Evolutionary conservation across 1,140 invertebrate species (phyloP), one percentile per base, ranked within the genome.

Genomic region (Musca vetustissima): DNA sequence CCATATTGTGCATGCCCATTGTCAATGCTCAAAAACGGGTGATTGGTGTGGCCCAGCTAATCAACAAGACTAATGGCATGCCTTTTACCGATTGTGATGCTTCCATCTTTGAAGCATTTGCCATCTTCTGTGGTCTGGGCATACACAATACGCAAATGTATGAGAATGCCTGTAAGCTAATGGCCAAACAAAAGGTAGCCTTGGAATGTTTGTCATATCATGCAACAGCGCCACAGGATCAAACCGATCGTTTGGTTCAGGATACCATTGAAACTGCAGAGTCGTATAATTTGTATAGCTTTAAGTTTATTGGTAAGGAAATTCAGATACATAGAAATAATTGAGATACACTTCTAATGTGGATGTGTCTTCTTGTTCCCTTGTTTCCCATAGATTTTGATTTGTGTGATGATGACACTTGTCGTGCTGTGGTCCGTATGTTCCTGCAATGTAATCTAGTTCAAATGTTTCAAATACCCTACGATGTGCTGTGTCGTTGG

Each of bases 81-180:
- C 90, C 93, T 19, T 96, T 96, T 75, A 92, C 91, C 13, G 93
- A 96, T 67, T 90, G 91, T 19, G 94, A 96, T 82, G 92, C 95
- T 25, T 93, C 92, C 1, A 91, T 94, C 75, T 95, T 97, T 77
- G 93, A 98, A 85, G 96, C 96, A 1, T 98, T 98, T 83, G 95
- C 95, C 32, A 97, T 98, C 70, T 98, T 98, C 83, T 98, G 95
- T 81, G 96, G 96, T 4, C 87, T 98, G 53, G 96, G 96, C 1
- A 98, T 98, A 67, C 95, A 98, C 83, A 98, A 98, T 81, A 98
- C 96, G 0, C 95, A 97, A 81, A 97, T 97, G 91, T 98, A 97
- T 83, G 96, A 98, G 82, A 94, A 93, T 70, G 94, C 94, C 17
- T 95, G 93, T 83, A 93, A 95, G 81, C 85, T 98, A n/a, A 97